phyloP scores from a whole-genome alignment of 64 coral and sea anemone species.

The Montipora sp. region DNA sequence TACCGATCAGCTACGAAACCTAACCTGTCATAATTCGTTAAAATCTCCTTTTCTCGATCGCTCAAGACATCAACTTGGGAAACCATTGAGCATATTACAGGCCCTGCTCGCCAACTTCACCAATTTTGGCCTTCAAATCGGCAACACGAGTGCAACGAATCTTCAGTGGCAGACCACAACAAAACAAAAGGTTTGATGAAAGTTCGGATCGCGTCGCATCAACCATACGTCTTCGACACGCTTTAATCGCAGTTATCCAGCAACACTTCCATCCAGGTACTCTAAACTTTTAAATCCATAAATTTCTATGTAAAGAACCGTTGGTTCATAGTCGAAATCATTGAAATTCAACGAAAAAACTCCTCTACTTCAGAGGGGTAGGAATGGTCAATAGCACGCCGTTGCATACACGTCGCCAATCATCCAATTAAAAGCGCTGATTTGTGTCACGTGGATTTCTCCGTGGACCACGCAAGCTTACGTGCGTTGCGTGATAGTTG shows the following conservation, averaged over 20 bases:
- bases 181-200: slow-evolving; percentile 88
- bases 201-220: slow-evolving; percentile 12
- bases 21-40: slow-evolving; percentile 97
- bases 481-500: neutral
- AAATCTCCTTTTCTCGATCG: slow-evolving; percentile 96
- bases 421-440: slow-evolving; percentile 61
- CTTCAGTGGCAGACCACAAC: slow-evolving; percentile 70
- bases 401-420: slow-evolving; percentile 36
- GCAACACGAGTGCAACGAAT: slow-evolving; percentile 67
- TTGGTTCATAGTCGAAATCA: slow-evolving; percentile 86
- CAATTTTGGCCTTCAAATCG: slow-evolving; percentile 58
- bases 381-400: slow-evolving; percentile 75
- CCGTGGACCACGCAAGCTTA: slow-evolving; percentile 51
- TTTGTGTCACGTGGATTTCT: slow-evolving; percentile 60
- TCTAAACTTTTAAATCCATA: slow-evolving; percentile 69
- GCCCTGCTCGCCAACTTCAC: slow-evolving; percentile 82
- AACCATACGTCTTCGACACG: slow-evolving; percentile 55
- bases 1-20: neutral
- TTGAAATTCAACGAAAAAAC: slow-evolving; percentile 80
- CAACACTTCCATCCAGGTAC: slow-evolving; percentile 67
- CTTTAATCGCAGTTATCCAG: slow-evolving; percentile 7
- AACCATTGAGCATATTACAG: slow-evolving; percentile 99
- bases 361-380: slow-evolving; percentile 80
- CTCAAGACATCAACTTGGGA: slow-evolving; percentile 97
- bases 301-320: slow-evolving; percentile 62